Conservation (phyloP, 2,113 vertebrate genomes). For the Gobius niger region DNA sequence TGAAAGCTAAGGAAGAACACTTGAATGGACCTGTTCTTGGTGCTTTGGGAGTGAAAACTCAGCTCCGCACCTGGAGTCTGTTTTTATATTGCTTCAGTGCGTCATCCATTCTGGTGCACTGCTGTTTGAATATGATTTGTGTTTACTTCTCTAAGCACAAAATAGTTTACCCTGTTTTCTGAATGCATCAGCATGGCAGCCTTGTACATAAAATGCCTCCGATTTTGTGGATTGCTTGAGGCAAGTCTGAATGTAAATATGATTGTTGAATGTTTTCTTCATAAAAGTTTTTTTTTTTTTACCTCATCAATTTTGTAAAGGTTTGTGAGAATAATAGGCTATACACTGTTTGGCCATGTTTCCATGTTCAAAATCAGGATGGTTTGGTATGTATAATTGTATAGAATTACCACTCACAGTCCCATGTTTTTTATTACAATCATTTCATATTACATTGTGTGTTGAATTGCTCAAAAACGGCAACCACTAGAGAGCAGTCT, state of each 20-base stretch:
- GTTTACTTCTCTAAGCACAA: conserved; percentile 31
- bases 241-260: conserved; percentile 59
- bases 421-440: too few relatives aligned
- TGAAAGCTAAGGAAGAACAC: conserved; percentile 61
- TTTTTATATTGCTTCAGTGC: neutral
- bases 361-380: conserved; percentile 10
- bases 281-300: too few relatives aligned
- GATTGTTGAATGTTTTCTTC: conserved; percentile 18
- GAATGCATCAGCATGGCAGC: conserved; percentile 56
- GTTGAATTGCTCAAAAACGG: neutral
- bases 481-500: conserved; percentile 54
- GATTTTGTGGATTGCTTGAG: conserved; percentile 22
- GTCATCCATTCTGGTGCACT: conserved; percentile 16
- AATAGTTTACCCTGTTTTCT: conserved; percentile 35
- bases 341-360: conserved; percentile 7
- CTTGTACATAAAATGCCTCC: conserved; percentile 61
- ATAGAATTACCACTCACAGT: too few relatives aligned
- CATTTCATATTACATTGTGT: neutral
- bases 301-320: neutral
- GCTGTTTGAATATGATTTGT: conserved; percentile 24
- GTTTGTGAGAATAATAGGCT: neutral
- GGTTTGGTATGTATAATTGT: too few relatives aligned
- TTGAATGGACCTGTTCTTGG: neutral
- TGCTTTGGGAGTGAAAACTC: neutral
- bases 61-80: conserved; percentile 11